Conservation (phyloP, 2,888 invertebrate species). For the Scaeva pyrastri region DNA sequence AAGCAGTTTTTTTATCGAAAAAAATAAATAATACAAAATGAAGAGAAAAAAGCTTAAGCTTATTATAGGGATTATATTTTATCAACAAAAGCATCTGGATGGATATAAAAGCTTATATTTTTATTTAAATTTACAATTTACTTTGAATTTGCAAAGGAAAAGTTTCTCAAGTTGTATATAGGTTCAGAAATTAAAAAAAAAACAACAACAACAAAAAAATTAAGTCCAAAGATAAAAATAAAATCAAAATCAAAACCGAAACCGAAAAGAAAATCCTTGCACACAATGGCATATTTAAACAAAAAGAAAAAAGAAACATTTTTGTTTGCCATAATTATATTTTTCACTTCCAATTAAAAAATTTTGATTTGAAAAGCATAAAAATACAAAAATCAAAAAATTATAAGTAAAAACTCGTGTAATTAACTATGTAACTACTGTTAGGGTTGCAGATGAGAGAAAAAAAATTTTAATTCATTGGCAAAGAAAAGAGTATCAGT, state of each 20-base stretch:
- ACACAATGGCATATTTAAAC: slow-evolving; percentile 68
- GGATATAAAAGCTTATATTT: slow-evolving; percentile 62
- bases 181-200: not conserved
- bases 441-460: slow-evolving; percentile 71
- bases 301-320: slow-evolving; percentile 34
- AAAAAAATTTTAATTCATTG: slow-evolving; percentile 46
- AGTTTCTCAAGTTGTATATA: slow-evolving; percentile 34
- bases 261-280: slow-evolving; percentile 69
- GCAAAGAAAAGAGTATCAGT: slow-evolving; percentile 64
- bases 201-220: too few species aligned
- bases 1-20: slow-evolving; percentile 35
- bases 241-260: slow-evolving; percentile 29
- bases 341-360: slow-evolving; percentile 64
- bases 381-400: slow-evolving; percentile 32
- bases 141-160: slow-evolving; percentile 56
- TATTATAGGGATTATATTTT: slow-evolving; percentile 48
- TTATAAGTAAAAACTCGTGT: slow-evolving; percentile 12
- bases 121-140: slow-evolving; percentile 35
- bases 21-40: not conserved
- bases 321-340: slow-evolving; percentile 30
- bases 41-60: slow-evolving; percentile 49
- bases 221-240: slow-evolving; percentile 17
- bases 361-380: slow-evolving; percentile 64
- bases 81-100: slow-evolving; percentile 63
- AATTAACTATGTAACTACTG: slow-evolving; percentile 42